These are phyloP conservation scores for Austrolebias charrua DNA, from an alignment of 2,797 vertebrate species.

Conservation along the genomic window DNA sequence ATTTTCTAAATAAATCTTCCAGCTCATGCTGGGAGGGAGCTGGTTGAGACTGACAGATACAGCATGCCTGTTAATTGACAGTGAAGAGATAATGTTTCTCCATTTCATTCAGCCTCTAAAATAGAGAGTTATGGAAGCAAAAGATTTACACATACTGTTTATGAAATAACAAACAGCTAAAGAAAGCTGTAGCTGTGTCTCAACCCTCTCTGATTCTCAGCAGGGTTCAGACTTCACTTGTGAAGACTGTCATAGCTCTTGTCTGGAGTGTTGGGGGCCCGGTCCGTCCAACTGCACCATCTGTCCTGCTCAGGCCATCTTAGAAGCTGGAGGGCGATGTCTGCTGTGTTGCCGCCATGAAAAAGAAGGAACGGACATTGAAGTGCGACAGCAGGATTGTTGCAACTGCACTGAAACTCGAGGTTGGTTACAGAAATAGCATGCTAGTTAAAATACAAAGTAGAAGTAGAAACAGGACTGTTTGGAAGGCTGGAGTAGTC, in stretches of 20 bases:
- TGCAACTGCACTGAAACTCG: constrained; percentile 87
- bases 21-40: constrained; percentile 39
- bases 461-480: neutral
- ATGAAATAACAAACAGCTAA: neutral
- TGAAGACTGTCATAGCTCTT: constrained; percentile 85
- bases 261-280: constrained; percentile 85
- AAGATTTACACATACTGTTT: neutral
- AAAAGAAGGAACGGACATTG: constrained; percentile 23
- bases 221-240: constrained; percentile 78
- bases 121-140: constrained; percentile 5
- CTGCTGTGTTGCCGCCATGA: constrained; percentile 82
- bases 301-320: constrained; percentile 80
- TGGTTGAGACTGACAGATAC: constrained; percentile 39
- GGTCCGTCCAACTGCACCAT: constrained; percentile 85
- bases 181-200: neutral
- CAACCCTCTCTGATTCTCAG: constrained; percentile 7
- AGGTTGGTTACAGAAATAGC: constrained; percentile 72
- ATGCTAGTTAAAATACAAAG: neutral
- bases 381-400: constrained; percentile 74
- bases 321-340: constrained; percentile 84
- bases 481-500: neutral
- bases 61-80: constrained; percentile 43
- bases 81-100: constrained; percentile 12
- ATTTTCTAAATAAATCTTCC: constrained; percentile 48
- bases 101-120: constrained; percentile 7